Base-by-base conservation (phyloP, 2,113 vertebrate species). In the Arizona elegans region DNA sequence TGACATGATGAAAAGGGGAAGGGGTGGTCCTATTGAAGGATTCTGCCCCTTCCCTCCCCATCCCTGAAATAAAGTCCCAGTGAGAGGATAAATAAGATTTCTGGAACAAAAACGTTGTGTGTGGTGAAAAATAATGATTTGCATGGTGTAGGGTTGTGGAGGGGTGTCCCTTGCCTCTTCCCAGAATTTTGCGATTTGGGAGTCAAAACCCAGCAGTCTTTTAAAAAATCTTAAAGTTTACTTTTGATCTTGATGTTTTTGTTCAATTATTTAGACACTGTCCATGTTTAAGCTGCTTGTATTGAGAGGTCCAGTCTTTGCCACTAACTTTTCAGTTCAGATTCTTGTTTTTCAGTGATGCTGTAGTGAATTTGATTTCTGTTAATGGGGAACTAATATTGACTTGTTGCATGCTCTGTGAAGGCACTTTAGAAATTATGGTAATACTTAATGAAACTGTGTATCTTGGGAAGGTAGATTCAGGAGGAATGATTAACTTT, bases 401-500 rank as follows among this genome's bases (percentile, higher is more conserved):
- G 92, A 85, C 26, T 91, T 94, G 62, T 91, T 24, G 33, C 75
- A 56, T 53, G 24, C 52, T 75, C 8, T 91, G 0, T 88, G 89
- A 65, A 87, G 85, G 52, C 59, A n/a, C 87, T 59, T 90, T 75
- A 54, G 93, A 95, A 70, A 93, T 53, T 86, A 65, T 91, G 65
- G 94, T 91, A 81, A 88, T 75, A 54, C 94, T 94, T 95, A 47
- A 59, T 86, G 90, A 87, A 93, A 92, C 94, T 52, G 90, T 91
- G 53, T 62, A n/a, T 38, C 87, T 59, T 62, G 50, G 87, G 93
- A 11, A 95, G 15, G 87, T 96, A 47, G 13, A 38, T 92, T 94
- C 93, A 38, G 0, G 1, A 6, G 92, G 70, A 92, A 38, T 47
- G 29, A 88, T 94, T 55, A 11, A 91, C 19, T 93, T 94, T 8